Conservation (phyloP, 2,797 vertebrate species). For the Aotus griseimembra region DNA sequence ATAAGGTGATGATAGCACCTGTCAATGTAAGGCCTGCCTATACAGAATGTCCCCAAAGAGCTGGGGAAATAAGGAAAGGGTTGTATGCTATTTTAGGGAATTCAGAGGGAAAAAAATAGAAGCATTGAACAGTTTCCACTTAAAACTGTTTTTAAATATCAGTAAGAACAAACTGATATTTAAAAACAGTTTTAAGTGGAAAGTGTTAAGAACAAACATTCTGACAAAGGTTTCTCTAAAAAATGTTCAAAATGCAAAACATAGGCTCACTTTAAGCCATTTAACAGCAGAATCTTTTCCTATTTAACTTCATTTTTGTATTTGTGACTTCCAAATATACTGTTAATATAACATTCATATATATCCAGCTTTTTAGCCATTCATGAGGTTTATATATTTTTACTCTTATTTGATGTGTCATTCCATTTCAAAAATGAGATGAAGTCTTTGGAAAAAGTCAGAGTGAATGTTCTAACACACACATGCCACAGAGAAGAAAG, state of each 20-base stretch:
- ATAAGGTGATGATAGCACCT: not conserved
- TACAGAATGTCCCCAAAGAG: not conserved
- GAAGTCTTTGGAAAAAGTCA: not conserved
- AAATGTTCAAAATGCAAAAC: not conserved
- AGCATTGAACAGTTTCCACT: not conserved
- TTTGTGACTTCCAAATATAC: not conserved
- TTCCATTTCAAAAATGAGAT: not conserved
- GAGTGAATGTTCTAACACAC: not conserved
- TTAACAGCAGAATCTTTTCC: not conserved
- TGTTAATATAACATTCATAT: not conserved
- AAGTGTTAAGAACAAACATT: not conserved
- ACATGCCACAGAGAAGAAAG: not conserved
- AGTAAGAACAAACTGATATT: not conserved
- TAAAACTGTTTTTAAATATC: not conserved
- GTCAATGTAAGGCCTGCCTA: fast-evolving
- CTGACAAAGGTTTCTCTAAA: not conserved
- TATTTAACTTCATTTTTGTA: not conserved
- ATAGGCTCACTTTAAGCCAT: not conserved
- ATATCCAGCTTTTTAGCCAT: not conserved
- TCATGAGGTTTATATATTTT: not conserved
- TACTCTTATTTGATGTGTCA: not conserved
- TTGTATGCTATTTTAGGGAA: not conserved
- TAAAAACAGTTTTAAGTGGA: too few relatives aligned
- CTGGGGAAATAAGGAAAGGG: not conserved
- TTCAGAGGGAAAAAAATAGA: not conserved